Base-by-base conservation (phyloP, 2,797 vertebrate genomes). In the Pampus argenteus region DNA sequence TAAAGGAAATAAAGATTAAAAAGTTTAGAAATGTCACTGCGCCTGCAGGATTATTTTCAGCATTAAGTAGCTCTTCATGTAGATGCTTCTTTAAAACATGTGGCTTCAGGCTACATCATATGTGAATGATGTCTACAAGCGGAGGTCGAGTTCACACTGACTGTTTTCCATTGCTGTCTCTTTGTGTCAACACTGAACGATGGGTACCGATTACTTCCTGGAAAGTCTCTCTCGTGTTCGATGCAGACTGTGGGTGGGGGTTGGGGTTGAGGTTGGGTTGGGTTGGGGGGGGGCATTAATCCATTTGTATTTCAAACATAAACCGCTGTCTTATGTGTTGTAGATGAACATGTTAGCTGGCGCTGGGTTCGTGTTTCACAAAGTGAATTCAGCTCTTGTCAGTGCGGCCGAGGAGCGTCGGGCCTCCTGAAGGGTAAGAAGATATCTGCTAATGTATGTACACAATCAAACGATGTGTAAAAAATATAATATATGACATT, bases 361-460 rank as follows among this genome's bases (percentile, higher is more conserved):
- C 9, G 44, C 51, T 47, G 51, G 42, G 26, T 64, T 83, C 38
- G 40, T 22, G 45, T 76, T 75, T 80, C 79, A 67, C 67, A 40
- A 15, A 67, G 61, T 50, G 52, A 18, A 38, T 45, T 40, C 25
- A 47, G 29, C 17, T 63, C 1, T 18, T 38, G 73, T 77, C 56
- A 9, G 63, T 45, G 56, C 62, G 5, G 72, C 58, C 0, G 71
- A 45, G 65, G 34, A 58, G 66, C 62, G 7, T 59, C 38, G 57
- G 66, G 76, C 68, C 75, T 80, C 73, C 69, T 48, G 36, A 22
- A 40, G 13, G 61, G 87, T 84, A 90, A 90, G 74, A 40, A 0
- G 84, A 90, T 82, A 71, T 60, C 57, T 55, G 73, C 3, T 86
- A 31, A 83, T 71, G 75, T 38, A 28, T 72, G 75, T 34, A 28